Percentiles rank a stretch among this genome's conserved stretches.
These are phyloP conservation scores for Microctenopoma lineatum DNA, from an alignment of 2,797 vertebrate genomes.

Conservation along the genomic window DNA sequence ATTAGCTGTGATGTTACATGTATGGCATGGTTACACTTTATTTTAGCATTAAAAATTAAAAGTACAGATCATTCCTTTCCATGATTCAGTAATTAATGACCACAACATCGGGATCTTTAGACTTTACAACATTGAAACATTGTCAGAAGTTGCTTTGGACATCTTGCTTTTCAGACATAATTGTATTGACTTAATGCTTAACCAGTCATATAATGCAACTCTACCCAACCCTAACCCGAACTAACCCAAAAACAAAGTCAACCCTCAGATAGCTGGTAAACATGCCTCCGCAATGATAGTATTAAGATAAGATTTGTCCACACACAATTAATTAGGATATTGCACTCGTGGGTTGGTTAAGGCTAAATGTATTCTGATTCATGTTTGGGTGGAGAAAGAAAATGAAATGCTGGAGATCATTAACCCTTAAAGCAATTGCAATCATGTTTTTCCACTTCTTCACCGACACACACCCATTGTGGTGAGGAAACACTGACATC, in stretches of 20 bases:
- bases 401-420: constrained; percentile 34
- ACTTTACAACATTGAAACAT: not conserved
- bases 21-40: not conserved
- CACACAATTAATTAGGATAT: not conserved
- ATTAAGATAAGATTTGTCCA: no score
- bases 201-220: no score
- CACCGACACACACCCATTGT: constrained; percentile 17
- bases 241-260: no score
- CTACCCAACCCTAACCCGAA: no score
- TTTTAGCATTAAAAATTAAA: not conserved
- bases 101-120: not conserved
- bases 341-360: no score
- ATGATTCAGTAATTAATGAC: not conserved
- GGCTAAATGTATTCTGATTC: constrained; percentile 9
- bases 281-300: no score
- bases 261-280: no score
- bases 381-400: constrained; percentile 8
- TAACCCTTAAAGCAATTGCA: constrained; percentile 34
- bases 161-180: no score
- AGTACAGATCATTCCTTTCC: not conserved
- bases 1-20: not conserved
- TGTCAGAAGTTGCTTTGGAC: not conserved
- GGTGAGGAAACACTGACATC: constrained; percentile 22
- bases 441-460: constrained; percentile 53
- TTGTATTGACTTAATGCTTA: no score